Percentiles rank a stretch among this genome's conserved stretches.
phyloP scores from a whole-genome alignment of 2,888 invertebrate species.

The Mimumesa dahlbomi region DNA sequence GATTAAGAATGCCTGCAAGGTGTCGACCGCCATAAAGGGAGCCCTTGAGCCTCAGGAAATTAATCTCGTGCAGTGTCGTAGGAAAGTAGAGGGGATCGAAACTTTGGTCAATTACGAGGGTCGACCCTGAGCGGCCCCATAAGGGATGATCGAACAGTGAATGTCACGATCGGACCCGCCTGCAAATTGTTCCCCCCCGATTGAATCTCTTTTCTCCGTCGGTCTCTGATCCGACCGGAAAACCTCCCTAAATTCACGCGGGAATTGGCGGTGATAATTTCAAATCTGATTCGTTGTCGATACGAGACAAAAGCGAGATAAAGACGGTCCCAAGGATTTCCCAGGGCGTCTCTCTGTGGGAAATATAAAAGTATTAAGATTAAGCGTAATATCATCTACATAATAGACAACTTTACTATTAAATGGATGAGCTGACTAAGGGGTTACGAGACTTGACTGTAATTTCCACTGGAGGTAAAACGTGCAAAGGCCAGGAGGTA shows the following conservation, averaged over 20 bases:
- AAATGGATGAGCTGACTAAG: too few species aligned
- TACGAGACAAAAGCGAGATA: too few species aligned
- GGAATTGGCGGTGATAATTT: slow-evolving; percentile 15
- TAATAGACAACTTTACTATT: too few species aligned
- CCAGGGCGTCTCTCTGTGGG: too few species aligned
- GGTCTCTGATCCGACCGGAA: slow-evolving; percentile 12
- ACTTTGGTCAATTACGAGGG: slow-evolving; percentile 66
- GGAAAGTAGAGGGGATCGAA: slow-evolving; percentile 21
- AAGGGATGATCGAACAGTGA: slow-evolving; percentile 60
- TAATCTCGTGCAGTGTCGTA: slow-evolving; percentile 51
- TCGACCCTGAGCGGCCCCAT: slow-evolving; percentile 47
- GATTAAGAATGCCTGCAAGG: slow-evolving; percentile 54
- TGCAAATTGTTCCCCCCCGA: slow-evolving; percentile 66
- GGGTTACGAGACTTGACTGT: too few species aligned
- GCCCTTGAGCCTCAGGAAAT: slow-evolving; percentile 41
- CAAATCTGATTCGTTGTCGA: slow-evolving; percentile 11
- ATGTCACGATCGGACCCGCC: slow-evolving; percentile 61
- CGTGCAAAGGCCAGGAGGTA: too few species aligned
- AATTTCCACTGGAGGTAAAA: too few species aligned
- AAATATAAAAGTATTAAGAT: too few species aligned
- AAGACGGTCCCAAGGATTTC: too few species aligned
- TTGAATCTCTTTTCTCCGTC: slow-evolving; percentile 58
- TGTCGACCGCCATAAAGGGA: slow-evolving; percentile 40
- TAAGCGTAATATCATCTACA: too few species aligned
- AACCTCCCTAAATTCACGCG: slow-evolving; percentile 21